Evolutionary conservation across 2,797 vertebrate genomes (phyloP).

Genomic region (Pogonophryne albipinna): DNA sequence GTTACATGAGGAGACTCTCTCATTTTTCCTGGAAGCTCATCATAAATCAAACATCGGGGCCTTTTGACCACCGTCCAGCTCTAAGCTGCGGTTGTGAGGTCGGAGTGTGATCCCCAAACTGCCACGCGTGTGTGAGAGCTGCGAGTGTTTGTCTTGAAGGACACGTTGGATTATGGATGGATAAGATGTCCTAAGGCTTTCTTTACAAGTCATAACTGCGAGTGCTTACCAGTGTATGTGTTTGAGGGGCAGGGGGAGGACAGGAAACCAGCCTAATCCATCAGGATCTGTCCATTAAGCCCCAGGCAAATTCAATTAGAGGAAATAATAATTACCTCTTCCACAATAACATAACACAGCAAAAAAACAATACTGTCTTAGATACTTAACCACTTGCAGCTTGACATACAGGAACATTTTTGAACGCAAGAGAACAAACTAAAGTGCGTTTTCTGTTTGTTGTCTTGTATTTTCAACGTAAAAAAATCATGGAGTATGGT

Average conservation of each 20-base stretch:
- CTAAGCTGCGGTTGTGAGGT: slow-evolving; percentile 10
- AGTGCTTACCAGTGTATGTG: slow-evolving; percentile 27
- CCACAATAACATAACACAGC: slow-evolving; percentile 53
- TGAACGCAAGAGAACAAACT: slow-evolving; percentile 39
- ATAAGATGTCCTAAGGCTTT: slow-evolving; percentile 53
- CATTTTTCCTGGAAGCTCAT: slow-evolving; percentile 30
- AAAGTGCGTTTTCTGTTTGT: slow-evolving; percentile 26
- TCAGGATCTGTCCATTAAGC: slow-evolving; percentile 76
- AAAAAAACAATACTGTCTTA: slow-evolving; percentile 35
- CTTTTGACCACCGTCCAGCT: slow-evolving; percentile 32
- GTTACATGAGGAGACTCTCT: slow-evolving; percentile 30
- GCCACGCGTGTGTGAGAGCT: slow-evolving; percentile 38
- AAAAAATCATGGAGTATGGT: slow-evolving; percentile 4
- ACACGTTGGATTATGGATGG: slow-evolving; percentile 45
- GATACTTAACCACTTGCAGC: slow-evolving; percentile 38
- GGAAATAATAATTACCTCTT: slow-evolving; percentile 69
- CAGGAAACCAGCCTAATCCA: slow-evolving; percentile 78
- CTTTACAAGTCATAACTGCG: slow-evolving; percentile 56
- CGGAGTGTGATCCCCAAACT: slow-evolving; percentile 29
- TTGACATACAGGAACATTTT: slow-evolving; percentile 54
- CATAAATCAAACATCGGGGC: slow-evolving; percentile 49
- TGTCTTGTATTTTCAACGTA: slow-evolving; percentile 26
- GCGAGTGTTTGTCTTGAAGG: slow-evolving; percentile 46
- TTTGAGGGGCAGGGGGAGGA: slow-evolving; percentile 19
- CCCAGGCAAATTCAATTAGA: slow-evolving; percentile 81